phyloP scores from a whole-genome alignment of 1,140 invertebrate species.

The Oncopodura yosiiana region DNA sequence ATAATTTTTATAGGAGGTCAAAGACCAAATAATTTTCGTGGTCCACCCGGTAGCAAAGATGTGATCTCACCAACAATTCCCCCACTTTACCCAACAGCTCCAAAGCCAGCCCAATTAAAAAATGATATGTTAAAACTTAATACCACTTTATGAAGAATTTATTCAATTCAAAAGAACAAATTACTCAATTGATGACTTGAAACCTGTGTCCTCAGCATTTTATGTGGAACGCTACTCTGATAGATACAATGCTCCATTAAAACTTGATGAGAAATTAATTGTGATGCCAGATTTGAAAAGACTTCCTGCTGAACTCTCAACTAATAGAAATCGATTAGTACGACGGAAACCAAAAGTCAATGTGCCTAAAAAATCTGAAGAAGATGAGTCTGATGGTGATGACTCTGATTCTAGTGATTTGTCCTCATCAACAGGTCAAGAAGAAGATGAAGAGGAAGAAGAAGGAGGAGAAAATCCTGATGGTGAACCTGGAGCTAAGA shows the following conservation, averaged over 20 bases:
- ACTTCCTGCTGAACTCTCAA: slow-evolving; percentile 29
- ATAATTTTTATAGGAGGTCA: no score
- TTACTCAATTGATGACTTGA: slow-evolving; percentile 42
- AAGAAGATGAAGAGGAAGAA: slow-evolving; percentile 12
- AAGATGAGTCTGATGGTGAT: slow-evolving; percentile 47
- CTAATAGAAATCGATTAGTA: slow-evolving; percentile 40
- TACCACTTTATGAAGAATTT: slow-evolving; percentile 52
- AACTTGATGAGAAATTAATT: slow-evolving; percentile 43
- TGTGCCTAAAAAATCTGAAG: slow-evolving; percentile 45
- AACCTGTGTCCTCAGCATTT: slow-evolving; percentile 44
- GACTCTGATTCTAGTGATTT: slow-evolving; percentile 36
- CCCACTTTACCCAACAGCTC: slow-evolving; percentile 52
- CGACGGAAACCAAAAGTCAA: slow-evolving; percentile 35
- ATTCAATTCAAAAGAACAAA: slow-evolving; percentile 43
- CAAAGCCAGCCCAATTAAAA: slow-evolving; percentile 37
- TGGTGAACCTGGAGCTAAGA: not conserved
- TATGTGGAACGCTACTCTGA: slow-evolving; percentile 58
- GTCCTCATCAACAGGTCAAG: not conserved
- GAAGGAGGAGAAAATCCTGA: slow-evolving; percentile 4
- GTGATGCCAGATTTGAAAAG: slow-evolving; percentile 9
- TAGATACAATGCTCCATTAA: slow-evolving; percentile 49
- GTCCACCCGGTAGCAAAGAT: slow-evolving; percentile 40
- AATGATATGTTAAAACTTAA: slow-evolving; percentile 41
- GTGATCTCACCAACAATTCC: slow-evolving; percentile 38
- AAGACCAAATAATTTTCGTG: slow-evolving; percentile 50